Percentiles rank a stretch among this genome's conserved stretches.
Evolutionary conservation across 1,140 invertebrate species (phyloP).

Genomic region (Sinella curviseta): DNA sequence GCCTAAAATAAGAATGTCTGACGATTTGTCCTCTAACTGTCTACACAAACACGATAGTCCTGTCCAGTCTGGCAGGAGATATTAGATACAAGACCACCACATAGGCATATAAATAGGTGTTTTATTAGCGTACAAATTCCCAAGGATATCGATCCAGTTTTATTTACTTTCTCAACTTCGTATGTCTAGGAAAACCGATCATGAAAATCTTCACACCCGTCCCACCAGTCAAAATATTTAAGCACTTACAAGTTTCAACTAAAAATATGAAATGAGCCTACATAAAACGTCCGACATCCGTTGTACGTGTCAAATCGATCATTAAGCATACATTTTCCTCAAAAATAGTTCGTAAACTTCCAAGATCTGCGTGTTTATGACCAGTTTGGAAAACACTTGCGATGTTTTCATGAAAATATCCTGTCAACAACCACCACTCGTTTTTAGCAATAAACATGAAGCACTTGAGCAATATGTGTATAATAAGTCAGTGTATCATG

Average conservation of each 20-base stretch:
- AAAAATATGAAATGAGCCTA: not conserved
- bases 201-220: not conserved
- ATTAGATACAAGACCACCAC: not conserved
- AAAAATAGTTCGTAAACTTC: not conserved
- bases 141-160: not conserved
- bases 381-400: not conserved
- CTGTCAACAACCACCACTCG: no score
- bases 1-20: no score
- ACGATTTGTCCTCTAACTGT: no score
- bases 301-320: not conserved
- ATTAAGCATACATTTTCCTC: not conserved
- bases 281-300: not conserved
- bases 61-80: not conserved
- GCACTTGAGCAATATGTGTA: no score
- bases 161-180: not conserved
- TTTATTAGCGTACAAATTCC: not conserved
- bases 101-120: not conserved
- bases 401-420: no score
- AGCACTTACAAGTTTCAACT: no score
- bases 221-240: not conserved
- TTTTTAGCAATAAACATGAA: no score
- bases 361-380: not conserved
- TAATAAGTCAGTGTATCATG: no score
- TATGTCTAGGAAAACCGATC: not conserved
- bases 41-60: no score